A percentile compares a stretch with the other conserved stretches of the same genome.
Conservation (phyloP, 2,797 vertebrate genomes). For the Crocidura indochinensis region DNA sequence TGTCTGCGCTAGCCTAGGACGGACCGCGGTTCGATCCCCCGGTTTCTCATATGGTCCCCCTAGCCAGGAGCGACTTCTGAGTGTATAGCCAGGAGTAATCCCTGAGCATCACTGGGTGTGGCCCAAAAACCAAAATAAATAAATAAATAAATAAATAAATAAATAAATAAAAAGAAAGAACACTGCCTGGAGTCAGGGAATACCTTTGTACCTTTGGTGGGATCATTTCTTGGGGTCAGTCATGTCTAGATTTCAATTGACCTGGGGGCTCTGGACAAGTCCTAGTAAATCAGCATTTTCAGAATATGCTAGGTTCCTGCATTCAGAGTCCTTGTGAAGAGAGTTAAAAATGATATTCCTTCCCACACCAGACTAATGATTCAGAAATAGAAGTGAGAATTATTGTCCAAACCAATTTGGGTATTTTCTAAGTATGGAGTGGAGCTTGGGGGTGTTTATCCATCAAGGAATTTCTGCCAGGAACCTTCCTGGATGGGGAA, state of each 20-base stretch:
- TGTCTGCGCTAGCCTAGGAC: too few relatives aligned
- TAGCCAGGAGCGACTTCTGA: too few relatives aligned
- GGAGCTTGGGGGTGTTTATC: not conserved
- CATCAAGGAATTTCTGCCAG: not conserved
- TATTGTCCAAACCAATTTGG: not conserved
- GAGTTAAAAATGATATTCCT: not conserved
- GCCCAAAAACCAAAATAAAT: too few relatives aligned
- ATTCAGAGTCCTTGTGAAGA: not conserved
- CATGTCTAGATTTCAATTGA: constrained; percentile 35
- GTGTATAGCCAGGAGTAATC: too few relatives aligned
- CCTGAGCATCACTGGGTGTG: too few relatives aligned
- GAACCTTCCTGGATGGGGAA: not conserved
- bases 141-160: too few relatives aligned
- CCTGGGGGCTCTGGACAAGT: not conserved
- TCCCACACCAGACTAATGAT: not conserved
- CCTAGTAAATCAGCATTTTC: not conserved
- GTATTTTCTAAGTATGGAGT: not conserved
- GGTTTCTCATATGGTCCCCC: too few relatives aligned
- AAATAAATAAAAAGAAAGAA: too few relatives aligned
- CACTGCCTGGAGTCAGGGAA: too few relatives aligned
- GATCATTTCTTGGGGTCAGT: not conserved
- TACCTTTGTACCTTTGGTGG: not conserved
- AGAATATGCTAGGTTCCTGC: not conserved
- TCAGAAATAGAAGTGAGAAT: not conserved
- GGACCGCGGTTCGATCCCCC: too few relatives aligned